Conservation (phyloP, 2,113 vertebrate species). For the Struthidea cinerea region DNA sequence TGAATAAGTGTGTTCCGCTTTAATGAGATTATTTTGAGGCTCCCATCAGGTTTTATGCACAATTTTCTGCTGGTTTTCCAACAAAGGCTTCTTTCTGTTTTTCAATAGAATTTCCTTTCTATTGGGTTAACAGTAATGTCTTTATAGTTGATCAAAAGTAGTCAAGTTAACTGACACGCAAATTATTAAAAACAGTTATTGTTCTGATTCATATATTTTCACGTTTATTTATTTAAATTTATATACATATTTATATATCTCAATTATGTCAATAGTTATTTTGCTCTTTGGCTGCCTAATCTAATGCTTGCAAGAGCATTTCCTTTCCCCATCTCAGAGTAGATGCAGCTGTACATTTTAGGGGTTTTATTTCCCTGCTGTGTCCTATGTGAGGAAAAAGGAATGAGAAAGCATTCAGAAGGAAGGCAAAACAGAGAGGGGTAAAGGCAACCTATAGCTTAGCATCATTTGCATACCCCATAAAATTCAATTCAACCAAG, state of each 20-base stretch:
- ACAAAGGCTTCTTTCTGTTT: constrained; percentile 70
- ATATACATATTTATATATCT: background rate
- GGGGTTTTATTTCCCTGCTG: background rate
- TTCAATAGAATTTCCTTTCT: constrained; percentile 64
- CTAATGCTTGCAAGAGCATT: background rate
- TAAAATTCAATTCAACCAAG: background rate
- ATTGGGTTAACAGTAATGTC: constrained; percentile 50
- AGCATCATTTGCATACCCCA: background rate
- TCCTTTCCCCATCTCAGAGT: background rate
- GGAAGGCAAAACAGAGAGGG: background rate
- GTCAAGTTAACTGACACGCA: constrained; percentile 37
- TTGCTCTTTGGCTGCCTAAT: background rate
- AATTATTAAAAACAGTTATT: constrained; percentile 54
- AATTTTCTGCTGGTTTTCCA: constrained; percentile 58
- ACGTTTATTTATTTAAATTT: background rate
- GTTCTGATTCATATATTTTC: constrained; percentile 6
- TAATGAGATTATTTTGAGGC: constrained; percentile 77
- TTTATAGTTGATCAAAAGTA: constrained; percentile 30
- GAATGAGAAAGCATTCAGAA: background rate
- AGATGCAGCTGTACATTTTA: background rate
- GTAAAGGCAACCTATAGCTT: background rate
- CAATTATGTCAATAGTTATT: background rate
- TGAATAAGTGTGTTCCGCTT: constrained; percentile 68
- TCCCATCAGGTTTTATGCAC: constrained; percentile 67
- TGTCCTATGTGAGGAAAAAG: background rate